Evolutionary conservation across 1,140 invertebrate species (phyloP).

Genomic region (Tetragonula clypearis): DNA sequence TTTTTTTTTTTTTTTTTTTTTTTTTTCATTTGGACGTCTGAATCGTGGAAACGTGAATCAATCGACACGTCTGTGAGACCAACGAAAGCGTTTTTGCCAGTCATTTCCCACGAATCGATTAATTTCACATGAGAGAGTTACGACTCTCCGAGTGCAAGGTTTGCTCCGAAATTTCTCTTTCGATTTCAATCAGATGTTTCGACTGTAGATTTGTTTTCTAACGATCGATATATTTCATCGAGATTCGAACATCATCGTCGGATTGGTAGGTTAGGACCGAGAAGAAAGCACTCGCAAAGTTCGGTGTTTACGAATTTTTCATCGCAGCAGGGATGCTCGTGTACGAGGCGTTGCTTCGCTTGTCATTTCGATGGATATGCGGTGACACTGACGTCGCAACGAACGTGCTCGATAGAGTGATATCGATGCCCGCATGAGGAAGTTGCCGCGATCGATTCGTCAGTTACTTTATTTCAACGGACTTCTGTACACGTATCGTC

Average conservation of each 20-base stretch:
- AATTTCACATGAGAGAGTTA: too few relatives aligned
- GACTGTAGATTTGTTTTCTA: neutral
- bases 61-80: neutral
- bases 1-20: neutral
- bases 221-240: neutral
- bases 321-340: neutral
- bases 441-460: neutral
- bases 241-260: too few relatives aligned
- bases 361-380: neutral
- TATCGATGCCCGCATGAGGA: slow-evolving; percentile 36
- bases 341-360: too few relatives aligned
- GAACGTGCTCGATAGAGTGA: slow-evolving; percentile 14
- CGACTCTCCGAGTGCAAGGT: neutral
- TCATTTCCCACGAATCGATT: neutral
- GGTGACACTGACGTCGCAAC: neutral
- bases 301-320: neutral
- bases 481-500: neutral
- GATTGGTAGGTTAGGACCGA: neutral
- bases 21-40: neutral
- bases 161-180: too few relatives aligned
- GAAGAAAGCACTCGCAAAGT: neutral
- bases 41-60: neutral
- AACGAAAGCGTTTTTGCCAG: neutral
- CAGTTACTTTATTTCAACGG: neutral
- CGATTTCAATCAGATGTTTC: neutral